A percentile compares a stretch with the other conserved stretches of the same genome.
Evolutionary conservation across 2,888 invertebrate species (phyloP).

Genomic region (Timema cristinae): DNA sequence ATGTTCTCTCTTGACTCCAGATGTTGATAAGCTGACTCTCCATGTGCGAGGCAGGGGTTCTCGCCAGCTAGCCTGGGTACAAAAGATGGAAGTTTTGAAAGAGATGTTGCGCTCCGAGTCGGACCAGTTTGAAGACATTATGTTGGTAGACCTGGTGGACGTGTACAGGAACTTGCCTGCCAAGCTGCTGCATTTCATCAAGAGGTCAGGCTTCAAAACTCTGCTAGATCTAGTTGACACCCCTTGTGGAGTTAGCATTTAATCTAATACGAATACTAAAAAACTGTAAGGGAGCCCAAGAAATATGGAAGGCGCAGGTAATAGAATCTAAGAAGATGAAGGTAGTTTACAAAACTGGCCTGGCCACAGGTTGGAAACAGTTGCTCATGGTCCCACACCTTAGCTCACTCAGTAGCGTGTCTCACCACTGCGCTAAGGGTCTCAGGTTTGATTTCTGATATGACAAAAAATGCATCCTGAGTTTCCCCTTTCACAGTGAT

Average conservation of each 20-base stretch:
- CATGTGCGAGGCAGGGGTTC: slow-evolving; percentile 22
- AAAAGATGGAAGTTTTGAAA: slow-evolving; percentile 27
- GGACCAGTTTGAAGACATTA: slow-evolving; percentile 31
- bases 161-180: slow-evolving; percentile 34
- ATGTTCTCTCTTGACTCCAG: slow-evolving; percentile 8
- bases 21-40: slow-evolving; percentile 2
- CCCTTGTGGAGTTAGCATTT: not conserved
- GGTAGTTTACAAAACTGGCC: no score
- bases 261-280: not conserved
- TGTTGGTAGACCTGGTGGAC: slow-evolving; percentile 35
- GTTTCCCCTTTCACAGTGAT: no score
- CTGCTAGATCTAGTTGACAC: not conserved
- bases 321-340: no score
- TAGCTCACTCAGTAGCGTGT: no score
- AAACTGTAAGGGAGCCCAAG: no score
- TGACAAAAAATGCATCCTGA: no score
- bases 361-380: no score
- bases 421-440: no score
- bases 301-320: no score
- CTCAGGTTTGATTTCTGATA: no score
- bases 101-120: slow-evolving; percentile 31
- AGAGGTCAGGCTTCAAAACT: slow-evolving; percentile 30
- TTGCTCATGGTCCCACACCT: no score
- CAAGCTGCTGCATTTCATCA: slow-evolving; percentile 34
- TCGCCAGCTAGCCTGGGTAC: slow-evolving; percentile 29